Percentiles rank a stretch among this genome's conserved stretches.
phyloP scores from a whole-genome alignment of 2,888 invertebrate species.

The Polietes domitor region DNA sequence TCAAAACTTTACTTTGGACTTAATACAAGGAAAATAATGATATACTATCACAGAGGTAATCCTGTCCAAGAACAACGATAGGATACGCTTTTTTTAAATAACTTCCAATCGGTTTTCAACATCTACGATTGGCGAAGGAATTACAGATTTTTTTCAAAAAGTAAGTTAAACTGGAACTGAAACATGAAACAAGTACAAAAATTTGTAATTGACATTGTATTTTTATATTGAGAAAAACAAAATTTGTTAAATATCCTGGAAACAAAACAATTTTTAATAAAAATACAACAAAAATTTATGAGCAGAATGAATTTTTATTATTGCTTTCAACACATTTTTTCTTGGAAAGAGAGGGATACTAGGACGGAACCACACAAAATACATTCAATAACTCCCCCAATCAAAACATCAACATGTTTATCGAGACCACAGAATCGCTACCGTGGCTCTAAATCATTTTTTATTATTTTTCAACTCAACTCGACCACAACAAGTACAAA shows the following conservation, averaged over 20 bases:
- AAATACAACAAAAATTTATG: conserved; percentile 65
- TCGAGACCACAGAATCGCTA: too few species aligned
- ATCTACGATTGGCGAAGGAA: conserved; percentile 8
- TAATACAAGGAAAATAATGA: neutral
- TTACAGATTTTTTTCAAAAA: conserved; percentile 32
- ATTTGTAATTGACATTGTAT: conserved; percentile 65
- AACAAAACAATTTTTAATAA: conserved; percentile 51
- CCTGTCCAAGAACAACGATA: neutral
- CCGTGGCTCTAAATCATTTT: too few species aligned
- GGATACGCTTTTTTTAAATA: neutral
- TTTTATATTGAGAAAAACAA: conserved; percentile 59
- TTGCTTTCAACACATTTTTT: too few species aligned
- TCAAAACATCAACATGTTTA: too few species aligned
- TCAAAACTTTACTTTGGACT: conserved; percentile 55
- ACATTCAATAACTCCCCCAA: too few species aligned
- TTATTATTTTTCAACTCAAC: too few species aligned
- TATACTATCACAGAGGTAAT: conserved; percentile 12
- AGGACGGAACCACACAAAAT: too few species aligned
- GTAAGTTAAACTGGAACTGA: conserved; percentile 33
- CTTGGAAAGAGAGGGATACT: too few species aligned
- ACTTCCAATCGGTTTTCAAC: conserved; percentile 22
- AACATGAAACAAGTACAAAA: conserved; percentile 35
- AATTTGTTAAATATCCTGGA: conserved; percentile 55
- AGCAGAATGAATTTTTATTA: conserved; percentile 52
- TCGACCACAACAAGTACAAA: neutral